Evolutionary conservation across 2,113 vertebrate genomes (phyloP).

Genomic region (Vulpes vulpes): DNA sequence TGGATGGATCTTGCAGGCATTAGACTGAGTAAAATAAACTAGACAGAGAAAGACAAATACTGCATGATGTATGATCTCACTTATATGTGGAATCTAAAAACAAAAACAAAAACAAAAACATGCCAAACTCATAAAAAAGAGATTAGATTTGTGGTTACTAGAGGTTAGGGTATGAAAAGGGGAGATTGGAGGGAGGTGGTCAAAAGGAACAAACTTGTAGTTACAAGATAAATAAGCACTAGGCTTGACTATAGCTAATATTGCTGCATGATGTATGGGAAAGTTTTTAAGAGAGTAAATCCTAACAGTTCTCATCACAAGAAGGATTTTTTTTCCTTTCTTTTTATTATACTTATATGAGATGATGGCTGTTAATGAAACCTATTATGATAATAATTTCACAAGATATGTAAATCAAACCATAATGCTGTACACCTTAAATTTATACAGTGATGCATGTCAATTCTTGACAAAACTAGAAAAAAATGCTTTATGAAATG

Average conservation of each 20-base stretch:
- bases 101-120: not conserved
- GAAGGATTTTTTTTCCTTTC: too few species aligned
- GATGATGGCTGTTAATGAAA: too few species aligned
- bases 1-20: not conserved
- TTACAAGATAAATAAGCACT: not conserved
- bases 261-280: not conserved
- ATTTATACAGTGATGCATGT: not conserved
- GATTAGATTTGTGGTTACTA: not conserved
- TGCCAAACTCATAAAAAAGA: not conserved
- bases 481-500: not conserved
- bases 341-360: too few species aligned
- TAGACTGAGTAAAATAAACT: too few species aligned
- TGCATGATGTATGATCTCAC: not conserved
- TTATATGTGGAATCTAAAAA: not conserved
- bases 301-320: not conserved
- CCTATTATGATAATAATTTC: not conserved
- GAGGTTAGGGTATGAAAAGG: not conserved
- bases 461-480: not conserved
- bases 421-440: not conserved
- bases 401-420: not conserved
- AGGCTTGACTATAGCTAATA: not conserved
- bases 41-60: too few species aligned
- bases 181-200: not conserved
- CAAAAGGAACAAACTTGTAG: not conserved
- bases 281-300: not conserved